Conservation (phyloP, 2,888 invertebrate genomes). For the Mechanitis messenoides region DNA sequence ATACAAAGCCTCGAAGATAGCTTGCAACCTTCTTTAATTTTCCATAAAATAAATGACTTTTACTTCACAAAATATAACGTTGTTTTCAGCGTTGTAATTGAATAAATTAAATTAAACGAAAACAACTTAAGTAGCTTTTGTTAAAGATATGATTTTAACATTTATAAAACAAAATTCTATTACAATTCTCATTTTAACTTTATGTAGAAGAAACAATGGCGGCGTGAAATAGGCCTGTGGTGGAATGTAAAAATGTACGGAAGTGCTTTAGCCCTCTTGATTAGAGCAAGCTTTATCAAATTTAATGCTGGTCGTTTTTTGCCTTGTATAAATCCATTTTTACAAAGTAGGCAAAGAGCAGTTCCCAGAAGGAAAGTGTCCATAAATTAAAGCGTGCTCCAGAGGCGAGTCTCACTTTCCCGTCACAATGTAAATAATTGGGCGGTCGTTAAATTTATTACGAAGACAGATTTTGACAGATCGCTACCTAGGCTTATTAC, state of each 20-base stretch:
- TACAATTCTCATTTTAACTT: constrained; percentile 9
- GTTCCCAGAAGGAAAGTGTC: constrained; percentile 50
- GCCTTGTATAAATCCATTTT: constrained; percentile 30
- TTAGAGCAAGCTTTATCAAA: constrained; percentile 32
- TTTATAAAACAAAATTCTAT: constrained; percentile 9
- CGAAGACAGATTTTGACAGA: constrained; percentile 62
- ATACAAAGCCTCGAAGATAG: no score
- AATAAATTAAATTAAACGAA: constrained; percentile 5
- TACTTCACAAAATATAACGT: background rate
- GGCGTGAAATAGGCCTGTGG: constrained; percentile 12
- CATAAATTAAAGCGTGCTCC: constrained; percentile 62
- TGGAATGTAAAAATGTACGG: constrained; percentile 20
- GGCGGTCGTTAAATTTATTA: constrained; percentile 59
- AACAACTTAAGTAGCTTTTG: constrained; percentile 1
- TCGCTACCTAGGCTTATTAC: constrained; percentile 30
- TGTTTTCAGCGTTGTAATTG: constrained; percentile 3
- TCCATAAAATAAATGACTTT: background rate
- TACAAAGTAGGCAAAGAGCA: constrained; percentile 40
- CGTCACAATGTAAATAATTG: constrained; percentile 66
- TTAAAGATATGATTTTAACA: constrained; percentile 5
- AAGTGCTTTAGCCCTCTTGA: constrained; percentile 27
- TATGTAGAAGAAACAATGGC: constrained; percentile 16
- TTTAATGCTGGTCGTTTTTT: constrained; percentile 30
- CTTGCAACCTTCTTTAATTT: background rate
- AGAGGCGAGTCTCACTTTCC: constrained; percentile 57